Percentiles rank a stretch among this genome's conserved stretches.
Evolutionary conservation across 2,797 vertebrate species (phyloP).

Genomic region (Sebastes minor): DNA sequence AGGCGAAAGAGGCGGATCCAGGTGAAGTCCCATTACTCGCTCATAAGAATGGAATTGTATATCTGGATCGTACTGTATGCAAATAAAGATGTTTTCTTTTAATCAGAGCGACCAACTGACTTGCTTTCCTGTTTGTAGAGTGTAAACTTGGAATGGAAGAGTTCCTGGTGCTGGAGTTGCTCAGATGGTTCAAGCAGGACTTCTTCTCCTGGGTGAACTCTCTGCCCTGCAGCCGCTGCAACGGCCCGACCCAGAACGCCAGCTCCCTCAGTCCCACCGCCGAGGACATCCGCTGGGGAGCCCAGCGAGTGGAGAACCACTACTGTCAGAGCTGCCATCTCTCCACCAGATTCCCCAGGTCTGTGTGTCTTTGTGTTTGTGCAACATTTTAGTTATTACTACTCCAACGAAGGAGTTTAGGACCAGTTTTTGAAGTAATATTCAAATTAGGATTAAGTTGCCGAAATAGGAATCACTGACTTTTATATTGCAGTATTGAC

Average conservation of each 20-base stretch:
- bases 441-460: background rate
- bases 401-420: background rate
- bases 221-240: conserved; percentile 88
- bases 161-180: conserved; percentile 91
- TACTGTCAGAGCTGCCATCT: conserved; percentile 87
- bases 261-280: conserved; percentile 80
- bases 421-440: background rate
- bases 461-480: background rate
- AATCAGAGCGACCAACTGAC: background rate
- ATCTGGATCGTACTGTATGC: background rate
- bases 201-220: conserved; percentile 95
- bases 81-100: background rate
- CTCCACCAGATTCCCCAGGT: conserved; percentile 93
- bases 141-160: conserved; percentile 87
- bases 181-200: conserved; percentile 94
- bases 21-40: conserved; percentile 73
- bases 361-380: background rate
- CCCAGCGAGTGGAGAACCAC: conserved; percentile 91
- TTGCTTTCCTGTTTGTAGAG: conserved; percentile 68
- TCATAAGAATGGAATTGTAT: background rate
- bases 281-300: conserved; percentile 91
- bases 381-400: background rate
- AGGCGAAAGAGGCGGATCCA: conserved; percentile 83
- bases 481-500: background rate
- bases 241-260: conserved; percentile 81